Evolutionary conservation across 2,888 invertebrate genomes (phyloP).

Genomic region (Sicus ferrugineus): DNA sequence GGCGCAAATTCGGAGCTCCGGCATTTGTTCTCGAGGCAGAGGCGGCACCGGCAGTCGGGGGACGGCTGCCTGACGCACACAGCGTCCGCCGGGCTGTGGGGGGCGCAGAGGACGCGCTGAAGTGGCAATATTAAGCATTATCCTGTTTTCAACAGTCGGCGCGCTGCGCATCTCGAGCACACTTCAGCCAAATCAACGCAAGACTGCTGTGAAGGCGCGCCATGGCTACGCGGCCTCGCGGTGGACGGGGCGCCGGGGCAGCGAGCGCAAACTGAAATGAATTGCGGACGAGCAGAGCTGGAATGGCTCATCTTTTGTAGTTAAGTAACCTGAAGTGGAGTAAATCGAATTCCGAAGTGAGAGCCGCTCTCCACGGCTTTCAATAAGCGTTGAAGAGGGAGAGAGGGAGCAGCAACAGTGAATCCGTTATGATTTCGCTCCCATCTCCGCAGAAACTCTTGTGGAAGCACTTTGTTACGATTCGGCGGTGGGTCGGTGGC

Average conservation of each 20-base stretch:
- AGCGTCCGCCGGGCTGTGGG: too few species aligned
- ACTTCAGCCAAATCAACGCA: constrained; percentile 23
- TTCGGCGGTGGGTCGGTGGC: too few species aligned
- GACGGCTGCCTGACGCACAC: not conserved
- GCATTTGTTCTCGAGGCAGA: constrained; percentile 21
- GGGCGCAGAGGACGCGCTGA: constrained; percentile 34
- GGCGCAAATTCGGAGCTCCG: constrained; percentile 27
- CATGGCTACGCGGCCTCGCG: constrained; percentile 19
- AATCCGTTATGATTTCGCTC: too few species aligned
- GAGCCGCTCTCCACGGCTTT: too few species aligned
- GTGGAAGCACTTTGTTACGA: too few species aligned
- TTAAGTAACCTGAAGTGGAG: too few species aligned
- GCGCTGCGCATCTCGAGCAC: constrained; percentile 21
- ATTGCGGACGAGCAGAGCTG: not conserved
- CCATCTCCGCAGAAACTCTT: too few species aligned
- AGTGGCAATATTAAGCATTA: constrained; percentile 50
- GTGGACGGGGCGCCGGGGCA: not conserved
- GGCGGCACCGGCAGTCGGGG: not conserved
- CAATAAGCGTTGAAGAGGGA: too few species aligned
- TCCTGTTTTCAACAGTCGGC: constrained; percentile 37
- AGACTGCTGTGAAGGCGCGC: constrained; percentile 26
- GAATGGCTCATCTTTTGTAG: too few species aligned
- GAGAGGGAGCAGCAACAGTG: too few species aligned
- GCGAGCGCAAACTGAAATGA: too few species aligned
- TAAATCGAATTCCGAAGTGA: too few species aligned